Conservation (phyloP, 2,797 vertebrate species). For the Coregonus suidteri region DNA sequence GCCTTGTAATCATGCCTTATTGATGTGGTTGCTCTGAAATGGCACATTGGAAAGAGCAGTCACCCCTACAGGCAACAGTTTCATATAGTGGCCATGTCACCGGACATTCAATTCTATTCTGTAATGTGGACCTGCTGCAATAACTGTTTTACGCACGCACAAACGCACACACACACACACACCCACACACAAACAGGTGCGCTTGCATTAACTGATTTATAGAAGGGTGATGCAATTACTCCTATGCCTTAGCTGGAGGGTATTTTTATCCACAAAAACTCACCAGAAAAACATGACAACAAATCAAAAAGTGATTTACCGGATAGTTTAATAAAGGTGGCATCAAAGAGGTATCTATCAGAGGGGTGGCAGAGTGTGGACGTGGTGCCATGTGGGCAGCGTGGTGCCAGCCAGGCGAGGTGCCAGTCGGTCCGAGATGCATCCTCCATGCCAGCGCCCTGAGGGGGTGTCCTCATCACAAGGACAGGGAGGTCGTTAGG, state of each 20-base stretch:
- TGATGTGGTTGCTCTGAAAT: conserved; percentile 75
- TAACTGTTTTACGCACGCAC: conserved; percentile 8
- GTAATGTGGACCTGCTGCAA: conserved; percentile 44
- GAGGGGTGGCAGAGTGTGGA: conserved; percentile 67
- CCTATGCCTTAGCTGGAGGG: conserved; percentile 63
- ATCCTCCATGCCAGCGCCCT: conserved; percentile 74
- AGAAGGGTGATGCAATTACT: conserved; percentile 75
- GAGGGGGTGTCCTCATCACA: conserved; percentile 71
- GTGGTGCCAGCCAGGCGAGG: conserved; percentile 74
- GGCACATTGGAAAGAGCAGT: conserved; percentile 70
- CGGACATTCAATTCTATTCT: conserved; percentile 50
- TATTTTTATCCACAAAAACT: conserved; percentile 64
- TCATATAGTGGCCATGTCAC: conserved; percentile 43
- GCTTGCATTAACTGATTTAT: conserved; percentile 69
- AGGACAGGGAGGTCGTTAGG: conserved; percentile 77
- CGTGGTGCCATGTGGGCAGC: conserved; percentile 58
- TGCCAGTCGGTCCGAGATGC: conserved; percentile 75
- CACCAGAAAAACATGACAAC: conserved; percentile 65
- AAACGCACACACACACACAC: neutral
- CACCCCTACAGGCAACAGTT: conserved; percentile 62
- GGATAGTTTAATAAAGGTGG: conserved; percentile 57
- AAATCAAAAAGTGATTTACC: conserved; percentile 74
- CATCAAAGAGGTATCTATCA: conserved; percentile 72
- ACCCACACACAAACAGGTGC: conserved; percentile 52
- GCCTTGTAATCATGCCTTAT: conserved; percentile 75